Percentiles rank a stretch among this genome's conserved stretches.
Evolutionary conservation across 2,888 invertebrate species (phyloP).

Genomic region (Megastigmus dorsalis): DNA sequence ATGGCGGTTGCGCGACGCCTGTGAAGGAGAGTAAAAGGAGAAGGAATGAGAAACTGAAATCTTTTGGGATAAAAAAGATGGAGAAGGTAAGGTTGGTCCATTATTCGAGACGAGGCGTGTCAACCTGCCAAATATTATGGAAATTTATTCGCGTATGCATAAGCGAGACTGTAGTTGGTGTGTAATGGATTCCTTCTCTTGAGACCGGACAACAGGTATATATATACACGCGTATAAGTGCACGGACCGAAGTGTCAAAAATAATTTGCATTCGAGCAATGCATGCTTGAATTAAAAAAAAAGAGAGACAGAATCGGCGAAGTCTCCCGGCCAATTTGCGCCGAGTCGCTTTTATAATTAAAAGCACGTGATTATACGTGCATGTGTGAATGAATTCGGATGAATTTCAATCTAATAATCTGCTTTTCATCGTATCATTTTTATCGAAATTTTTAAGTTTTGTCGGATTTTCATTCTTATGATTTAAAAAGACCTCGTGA

Average conservation of each 20-base stretch:
- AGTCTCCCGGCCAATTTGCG: slow-evolving; percentile 15
- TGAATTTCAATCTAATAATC: slow-evolving; percentile 26
- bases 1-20: slow-evolving; percentile 25
- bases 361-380: neutral
- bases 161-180: slow-evolving; percentile 33
- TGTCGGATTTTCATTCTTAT: no score
- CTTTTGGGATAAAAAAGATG: neutral
- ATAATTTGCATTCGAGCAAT: slow-evolving; percentile 41
- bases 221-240: neutral
- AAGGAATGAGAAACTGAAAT: no score
- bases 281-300: slow-evolving; percentile 44
- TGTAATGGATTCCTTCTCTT: slow-evolving; percentile 62
- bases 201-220: slow-evolving; percentile 7
- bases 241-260: slow-evolving; percentile 34
- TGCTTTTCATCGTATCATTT: no score
- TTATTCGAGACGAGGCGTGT: slow-evolving; percentile 63
- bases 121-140: slow-evolving; percentile 72
- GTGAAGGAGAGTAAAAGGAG: no score
- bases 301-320: no score
- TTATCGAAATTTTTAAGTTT: no score
- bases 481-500: no score
- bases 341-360: slow-evolving; percentile 29
- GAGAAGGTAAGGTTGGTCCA: slow-evolving; percentile 10
- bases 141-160: slow-evolving; percentile 68
- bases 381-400: neutral